Evolutionary conservation across 1,140 invertebrate species (phyloP), one percentile per base, ranked within the genome.

Genomic region (Linepithema humile): DNA sequence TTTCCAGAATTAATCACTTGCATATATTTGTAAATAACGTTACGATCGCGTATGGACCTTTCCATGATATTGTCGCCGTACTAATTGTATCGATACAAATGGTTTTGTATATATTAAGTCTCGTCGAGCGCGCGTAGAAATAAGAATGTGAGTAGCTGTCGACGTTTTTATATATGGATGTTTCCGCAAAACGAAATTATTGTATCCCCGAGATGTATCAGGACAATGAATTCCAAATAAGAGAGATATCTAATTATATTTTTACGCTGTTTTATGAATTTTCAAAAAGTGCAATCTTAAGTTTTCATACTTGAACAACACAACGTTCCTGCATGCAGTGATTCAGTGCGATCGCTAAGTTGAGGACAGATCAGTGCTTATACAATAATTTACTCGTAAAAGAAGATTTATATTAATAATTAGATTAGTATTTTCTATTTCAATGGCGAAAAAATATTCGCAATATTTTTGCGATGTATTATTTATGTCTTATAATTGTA

Each of bases 11-110:
- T 40, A 62, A 59, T 50, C 10, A 82, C 32, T 85, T 87, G 83
- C 83, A 85, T 88, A 88, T 88, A 85, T 67, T 40, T 88, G 86
- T 88, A 88, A 72, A 88, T 88, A 88, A 40, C 26, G 17, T 32
- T 72, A 65, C 10, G 23, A 75, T 70, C 20, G n/a, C 10, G 9
- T 15, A 45, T 53, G 48, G n/a, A 55, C 7, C 3, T 26, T 57
- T 10, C 23, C 35, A 73, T 60, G 23, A 53, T 40, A 77, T 50
- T 26, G 29, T 60, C 53, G 48, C 43, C 83, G 26, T 77, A 77
- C 9, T 69, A 50, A 82, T 82, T 53, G 38, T 48, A 78, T 50
- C 20, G 67, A 43, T 70, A 62, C 67, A n/a, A 15, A 48, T 10
- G 10, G 48, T 55, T 65, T 85, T 88, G 86, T 88, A 88, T 32